These are phyloP conservation scores for Catocala sponsa DNA, from an alignment of 2,888 invertebrate species.

Conservation along the genomic window DNA sequence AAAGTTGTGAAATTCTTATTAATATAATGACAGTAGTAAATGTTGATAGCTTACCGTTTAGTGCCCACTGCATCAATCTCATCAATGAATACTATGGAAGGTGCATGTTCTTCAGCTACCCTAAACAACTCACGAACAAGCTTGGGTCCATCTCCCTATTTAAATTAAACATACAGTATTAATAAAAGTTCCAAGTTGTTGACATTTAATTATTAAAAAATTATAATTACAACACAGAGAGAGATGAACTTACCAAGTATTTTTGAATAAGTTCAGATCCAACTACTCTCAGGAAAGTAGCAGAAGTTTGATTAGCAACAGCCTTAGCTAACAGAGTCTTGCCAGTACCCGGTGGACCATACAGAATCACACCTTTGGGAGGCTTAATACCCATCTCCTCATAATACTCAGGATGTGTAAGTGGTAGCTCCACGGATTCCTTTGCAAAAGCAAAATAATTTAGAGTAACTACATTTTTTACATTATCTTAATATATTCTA, in stretches of 20 bases:
- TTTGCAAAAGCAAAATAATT: slow-evolving; percentile 38
- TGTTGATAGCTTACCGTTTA: slow-evolving; percentile 89
- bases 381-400: slow-evolving; percentile 99
- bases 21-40: background rate
- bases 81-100: slow-evolving; percentile 99
- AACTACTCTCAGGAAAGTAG: slow-evolving; percentile 99
- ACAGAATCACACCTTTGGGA: slow-evolving; percentile 99
- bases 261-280: slow-evolving; percentile 99
- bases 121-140: slow-evolving; percentile 98
- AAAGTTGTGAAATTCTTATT: background rate
- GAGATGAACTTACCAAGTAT: slow-evolving; percentile 91
- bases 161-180: slow-evolving; percentile 21
- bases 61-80: slow-evolving; percentile 99
- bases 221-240: background rate
- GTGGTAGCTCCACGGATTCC: slow-evolving; percentile 99
- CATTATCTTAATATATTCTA: too few relatives aligned
- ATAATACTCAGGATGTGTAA: slow-evolving; percentile 99
- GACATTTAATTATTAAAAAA: background rate
- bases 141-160: slow-evolving; percentile 98
- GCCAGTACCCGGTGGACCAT: slow-evolving; percentile 99
- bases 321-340: slow-evolving; percentile 99
- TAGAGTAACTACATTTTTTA: too few relatives aligned
- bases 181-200: too few relatives aligned
- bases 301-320: slow-evolving; percentile 99
- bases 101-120: slow-evolving; percentile 99